These are phyloP conservation scores for Mustela lutreola DNA, from an alignment of 2,113 vertebrate species.

Conservation along the genomic window DNA sequence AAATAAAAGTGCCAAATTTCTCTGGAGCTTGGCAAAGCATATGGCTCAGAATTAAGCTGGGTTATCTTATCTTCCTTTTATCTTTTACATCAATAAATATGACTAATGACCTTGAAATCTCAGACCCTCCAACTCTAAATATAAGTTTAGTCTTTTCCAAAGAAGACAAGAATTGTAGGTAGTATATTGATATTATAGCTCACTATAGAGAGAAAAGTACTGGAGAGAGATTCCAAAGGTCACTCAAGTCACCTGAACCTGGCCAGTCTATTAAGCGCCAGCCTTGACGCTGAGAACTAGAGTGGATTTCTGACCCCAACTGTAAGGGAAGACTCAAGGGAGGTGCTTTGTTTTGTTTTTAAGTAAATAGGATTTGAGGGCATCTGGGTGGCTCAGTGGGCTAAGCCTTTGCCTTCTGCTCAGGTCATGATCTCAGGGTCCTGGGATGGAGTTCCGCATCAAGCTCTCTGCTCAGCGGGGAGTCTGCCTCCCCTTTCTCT, in stretches of 20 bases:
- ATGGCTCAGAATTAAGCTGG: neutral
- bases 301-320: neutral
- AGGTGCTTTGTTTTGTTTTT: neutral
- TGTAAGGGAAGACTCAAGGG: neutral
- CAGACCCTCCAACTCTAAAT: neutral
- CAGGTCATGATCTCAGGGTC: no score
- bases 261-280: neutral
- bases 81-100: slow-evolving; percentile 59
- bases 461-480: no score
- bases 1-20: neutral
- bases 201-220: neutral
- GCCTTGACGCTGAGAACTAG: neutral
- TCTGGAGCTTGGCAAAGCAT: neutral
- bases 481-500: no score
- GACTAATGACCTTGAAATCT: slow-evolving; percentile 31
- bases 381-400: no score
- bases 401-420: no score
- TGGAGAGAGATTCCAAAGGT: neutral
- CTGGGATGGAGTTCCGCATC: no score
- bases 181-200: neutral
- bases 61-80: slow-evolving; percentile 43
- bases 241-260: neutral
- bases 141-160: neutral
- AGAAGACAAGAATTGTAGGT: neutral
- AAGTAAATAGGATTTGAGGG: neutral